Evolutionary conservation across 1,140 invertebrate genomes (phyloP), one percentile per base, ranked within the genome.

Genomic region (Panulirus ornatus): DNA sequence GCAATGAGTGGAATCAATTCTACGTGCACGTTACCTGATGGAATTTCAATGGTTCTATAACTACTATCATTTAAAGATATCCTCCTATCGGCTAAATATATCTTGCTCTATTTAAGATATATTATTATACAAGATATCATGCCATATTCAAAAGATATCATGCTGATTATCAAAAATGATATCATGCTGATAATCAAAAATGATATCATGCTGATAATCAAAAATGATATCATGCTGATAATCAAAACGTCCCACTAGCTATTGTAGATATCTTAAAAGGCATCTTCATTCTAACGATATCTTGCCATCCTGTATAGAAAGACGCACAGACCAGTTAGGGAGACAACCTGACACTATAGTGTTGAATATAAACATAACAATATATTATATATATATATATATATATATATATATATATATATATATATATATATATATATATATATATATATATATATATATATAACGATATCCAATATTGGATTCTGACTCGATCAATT

Each of bases 351-450:
- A 34, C 70, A 16, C 8, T 8, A 71, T 11, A 16, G 30, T 16
- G 70, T 9, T 71, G 9, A 22, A 71, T 71, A 22, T 34, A 11
- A 11, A 34, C 16, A 71, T 22, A 22, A 34, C 70, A 71, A 54
- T 54, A 54, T 22, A 54, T 71, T 71, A 34, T 34, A 71, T 71
- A 71, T 71, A 71, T 58, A 71, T 71, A 71, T 71, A 71, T 71
- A 71, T 71, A 71, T 71, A 71, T 71, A 71, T 71, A 71, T 71
- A 71, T 71, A 71, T 71, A 71, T 71, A 71, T 71, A 71, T 71
- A 71, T 71, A 71, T 71, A 71, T 71, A 71, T 71, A 71, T 71
- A 71, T 71, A 22, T 71, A 71, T 71, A 22, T 71, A 71, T 71
- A 22, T 71, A 71, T 71, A 22, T 71, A 71, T 71, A 22, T 71